Conservation (phyloP, 2,888 invertebrate species). For the Eupithecia inturbata region DNA sequence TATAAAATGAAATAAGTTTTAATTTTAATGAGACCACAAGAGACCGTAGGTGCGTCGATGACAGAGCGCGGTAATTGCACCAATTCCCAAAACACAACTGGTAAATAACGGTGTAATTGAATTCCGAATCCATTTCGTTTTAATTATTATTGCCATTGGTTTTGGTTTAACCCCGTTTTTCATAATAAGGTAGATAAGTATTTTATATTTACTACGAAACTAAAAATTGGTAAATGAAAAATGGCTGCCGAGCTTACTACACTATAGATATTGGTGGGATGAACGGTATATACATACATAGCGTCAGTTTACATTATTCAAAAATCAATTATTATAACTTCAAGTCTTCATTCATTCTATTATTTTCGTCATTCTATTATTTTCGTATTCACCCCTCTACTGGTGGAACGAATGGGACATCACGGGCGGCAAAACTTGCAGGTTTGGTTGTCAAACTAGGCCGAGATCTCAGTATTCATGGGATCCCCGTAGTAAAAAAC, state of each 20-base stretch:
- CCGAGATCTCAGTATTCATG: no score
- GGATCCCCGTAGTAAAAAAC: no score
- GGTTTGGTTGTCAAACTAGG: no score
- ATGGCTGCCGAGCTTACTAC: background rate
- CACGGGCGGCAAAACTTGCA: no score
- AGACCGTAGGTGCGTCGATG: slow-evolving; percentile 23
- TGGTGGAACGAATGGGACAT: no score
- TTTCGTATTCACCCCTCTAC: background rate
- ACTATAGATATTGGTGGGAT: background rate
- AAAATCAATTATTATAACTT: no score
- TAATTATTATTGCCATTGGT: slow-evolving; percentile 32
- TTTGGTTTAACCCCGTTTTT: slow-evolving; percentile 21
- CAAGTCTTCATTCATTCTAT: no score
- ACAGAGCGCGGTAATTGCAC: slow-evolving; percentile 29
- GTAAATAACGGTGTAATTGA: slow-evolving; percentile 36
- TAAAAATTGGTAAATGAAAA: background rate
- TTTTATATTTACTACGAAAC: background rate
- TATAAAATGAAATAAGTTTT: background rate
- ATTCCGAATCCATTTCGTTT: slow-evolving; percentile 28
- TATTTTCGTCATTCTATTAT: background rate
- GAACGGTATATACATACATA: background rate
- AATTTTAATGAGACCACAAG: slow-evolving; percentile 21
- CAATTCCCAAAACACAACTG: slow-evolving; percentile 27
- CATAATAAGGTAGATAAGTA: background rate
- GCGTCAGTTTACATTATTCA: no score